phyloP scores from a whole-genome alignment of 2,888 invertebrate species.

The Actias luna region DNA sequence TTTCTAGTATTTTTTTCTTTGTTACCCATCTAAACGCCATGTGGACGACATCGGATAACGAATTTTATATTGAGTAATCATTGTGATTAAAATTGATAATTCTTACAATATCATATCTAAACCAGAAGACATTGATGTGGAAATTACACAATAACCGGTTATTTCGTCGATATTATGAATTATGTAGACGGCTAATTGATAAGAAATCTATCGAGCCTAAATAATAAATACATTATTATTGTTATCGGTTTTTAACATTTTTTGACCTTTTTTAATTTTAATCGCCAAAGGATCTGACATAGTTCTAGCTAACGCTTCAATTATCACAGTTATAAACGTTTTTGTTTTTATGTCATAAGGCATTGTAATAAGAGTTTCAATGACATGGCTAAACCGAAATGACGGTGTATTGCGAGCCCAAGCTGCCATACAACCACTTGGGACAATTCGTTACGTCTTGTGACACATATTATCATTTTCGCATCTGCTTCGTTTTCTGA shows the following conservation, averaged over 20 bases:
- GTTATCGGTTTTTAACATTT: neutral
- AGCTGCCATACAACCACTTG: too few relatives aligned
- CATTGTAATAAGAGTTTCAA: too few relatives aligned
- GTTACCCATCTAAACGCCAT: neutral
- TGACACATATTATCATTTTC: too few relatives aligned
- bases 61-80: too few relatives aligned
- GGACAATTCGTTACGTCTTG: too few relatives aligned
- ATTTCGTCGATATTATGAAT: neutral
- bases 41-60: neutral
- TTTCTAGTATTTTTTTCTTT: neutral
- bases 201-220: neutral
- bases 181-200: neutral
- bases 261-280: neutral
- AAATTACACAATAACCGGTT: neutral
- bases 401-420: too few relatives aligned
- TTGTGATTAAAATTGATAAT: too few relatives aligned
- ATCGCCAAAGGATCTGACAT: neutral
- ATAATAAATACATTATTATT: neutral
- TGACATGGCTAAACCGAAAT: too few relatives aligned
- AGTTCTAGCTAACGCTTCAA: neutral
- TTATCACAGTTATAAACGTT: neutral
- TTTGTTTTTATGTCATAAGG: too few relatives aligned
- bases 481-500: too few relatives aligned
- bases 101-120: neutral
- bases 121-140: neutral